These are phyloP conservation scores for Chrysaora quinquecirrha DNA, from an alignment of 30 jellyfish, hydroid and myxozoan species.

Conservation along the genomic window DNA sequence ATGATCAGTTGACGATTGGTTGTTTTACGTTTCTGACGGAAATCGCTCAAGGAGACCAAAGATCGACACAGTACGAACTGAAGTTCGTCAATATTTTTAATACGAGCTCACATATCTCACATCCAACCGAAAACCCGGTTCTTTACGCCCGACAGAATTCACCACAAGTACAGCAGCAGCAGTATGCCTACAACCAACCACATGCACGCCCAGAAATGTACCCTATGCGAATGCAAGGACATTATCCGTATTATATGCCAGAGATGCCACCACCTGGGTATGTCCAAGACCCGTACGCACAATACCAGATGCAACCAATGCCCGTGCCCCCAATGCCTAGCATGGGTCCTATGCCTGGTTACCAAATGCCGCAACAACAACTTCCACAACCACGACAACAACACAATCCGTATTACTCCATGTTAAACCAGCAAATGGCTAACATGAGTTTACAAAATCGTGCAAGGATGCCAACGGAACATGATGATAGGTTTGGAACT, in stretches of 20 bases:
- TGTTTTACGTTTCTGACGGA: constrained; percentile 52
- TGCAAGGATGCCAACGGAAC: background rate
- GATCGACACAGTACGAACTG: constrained; percentile 36
- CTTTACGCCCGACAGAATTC: background rate
- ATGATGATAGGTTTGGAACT: background rate
- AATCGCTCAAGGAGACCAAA: constrained; percentile 38
- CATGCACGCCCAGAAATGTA: background rate
- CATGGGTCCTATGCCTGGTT: background rate
- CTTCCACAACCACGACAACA: background rate
- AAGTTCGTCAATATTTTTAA: constrained; percentile 1
- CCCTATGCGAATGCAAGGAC: background rate
- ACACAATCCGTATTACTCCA: background rate
- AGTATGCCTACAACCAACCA: background rate
- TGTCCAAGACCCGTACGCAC: background rate
- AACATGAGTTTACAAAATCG: background rate
- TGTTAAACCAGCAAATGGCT: background rate
- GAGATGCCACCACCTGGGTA: background rate
- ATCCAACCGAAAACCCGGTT: background rate
- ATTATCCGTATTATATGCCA: background rate
- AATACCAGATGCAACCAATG: background rate
- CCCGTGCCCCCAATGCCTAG: background rate
- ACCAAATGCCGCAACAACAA: background rate
- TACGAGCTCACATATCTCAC: background rate
- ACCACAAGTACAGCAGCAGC: background rate
- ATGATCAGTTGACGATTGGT: constrained; percentile 54